Percentiles rank a stretch among this genome's conserved stretches.
Conservation (phyloP, 2,113 vertebrate genomes). For the Cottus gobio region DNA sequence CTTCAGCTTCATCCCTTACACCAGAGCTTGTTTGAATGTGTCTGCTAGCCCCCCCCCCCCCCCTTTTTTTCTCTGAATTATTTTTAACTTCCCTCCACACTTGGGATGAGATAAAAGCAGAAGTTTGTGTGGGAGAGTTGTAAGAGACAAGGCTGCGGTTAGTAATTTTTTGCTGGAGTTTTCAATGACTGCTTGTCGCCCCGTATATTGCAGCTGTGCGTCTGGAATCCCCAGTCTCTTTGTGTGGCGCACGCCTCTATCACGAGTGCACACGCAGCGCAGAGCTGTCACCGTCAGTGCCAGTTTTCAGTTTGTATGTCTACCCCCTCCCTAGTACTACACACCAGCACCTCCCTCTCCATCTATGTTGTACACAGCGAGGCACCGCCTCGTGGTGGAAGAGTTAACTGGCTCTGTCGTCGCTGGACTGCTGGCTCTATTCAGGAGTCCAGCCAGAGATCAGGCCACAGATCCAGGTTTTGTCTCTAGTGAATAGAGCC, state of each 20-base stretch:
- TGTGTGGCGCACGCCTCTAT: constrained; percentile 24
- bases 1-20: constrained; percentile 47
- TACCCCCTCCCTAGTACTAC: not conserved
- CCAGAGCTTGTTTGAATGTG: constrained; percentile 58
- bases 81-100: constrained; percentile 72
- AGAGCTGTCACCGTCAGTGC: constrained; percentile 43
- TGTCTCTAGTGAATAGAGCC: constrained; percentile 81
- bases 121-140: constrained; percentile 67
- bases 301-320: constrained; percentile 17
- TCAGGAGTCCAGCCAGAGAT: constrained; percentile 74
- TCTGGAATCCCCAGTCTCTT: constrained; percentile 30
- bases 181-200: constrained; percentile 40
- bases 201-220: constrained; percentile 36
- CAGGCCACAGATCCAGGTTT: constrained; percentile 81
- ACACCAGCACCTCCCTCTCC: constrained; percentile 23
- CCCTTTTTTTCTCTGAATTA: constrained; percentile 64
- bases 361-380: constrained; percentile 30
- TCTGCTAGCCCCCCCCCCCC: constrained; percentile 47
- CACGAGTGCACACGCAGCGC: constrained; percentile 27
- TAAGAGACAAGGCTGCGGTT: constrained; percentile 59
- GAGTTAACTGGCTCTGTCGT: constrained; percentile 70
- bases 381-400: constrained; percentile 36
- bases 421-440: constrained; percentile 78
- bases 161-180: constrained; percentile 44
- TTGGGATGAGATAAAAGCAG: constrained; percentile 73